These are phyloP conservation scores for Hyposoter didymator DNA, from an alignment of 2,888 invertebrate species.

Conservation along the genomic window DNA sequence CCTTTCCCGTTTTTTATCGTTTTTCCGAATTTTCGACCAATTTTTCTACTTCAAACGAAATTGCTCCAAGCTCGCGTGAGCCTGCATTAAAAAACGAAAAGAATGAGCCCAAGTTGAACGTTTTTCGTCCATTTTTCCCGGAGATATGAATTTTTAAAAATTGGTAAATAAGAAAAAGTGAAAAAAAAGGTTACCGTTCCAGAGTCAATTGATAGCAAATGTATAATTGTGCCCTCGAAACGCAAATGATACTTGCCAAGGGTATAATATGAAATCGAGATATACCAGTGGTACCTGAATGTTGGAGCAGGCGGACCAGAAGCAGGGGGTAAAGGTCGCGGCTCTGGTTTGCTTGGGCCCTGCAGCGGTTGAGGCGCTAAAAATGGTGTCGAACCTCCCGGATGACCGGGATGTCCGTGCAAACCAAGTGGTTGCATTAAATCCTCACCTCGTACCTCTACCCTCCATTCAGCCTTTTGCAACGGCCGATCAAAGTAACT, in stretches of 20 bases:
- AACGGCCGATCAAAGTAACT: constrained; percentile 84
- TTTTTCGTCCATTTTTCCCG: too few species aligned
- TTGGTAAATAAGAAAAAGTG: too few species aligned
- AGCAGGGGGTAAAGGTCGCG: constrained; percentile 84
- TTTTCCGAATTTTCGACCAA: too few species aligned
- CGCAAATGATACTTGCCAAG: constrained; percentile 66
- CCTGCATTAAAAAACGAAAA: too few species aligned
- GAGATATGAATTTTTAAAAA: too few species aligned
- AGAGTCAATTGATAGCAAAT: constrained; percentile 56
- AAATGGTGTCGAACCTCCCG: constrained; percentile 84
- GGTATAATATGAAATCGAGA: constrained; percentile 75
- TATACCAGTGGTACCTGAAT: constrained; percentile 90
- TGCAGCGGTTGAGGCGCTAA: constrained; percentile 84
- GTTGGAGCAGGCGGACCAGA: constrained; percentile 89
- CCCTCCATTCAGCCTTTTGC: constrained; percentile 84
- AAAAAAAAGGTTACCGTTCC: too few species aligned
- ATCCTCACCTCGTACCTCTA: constrained; percentile 83
- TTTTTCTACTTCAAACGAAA: too few species aligned
- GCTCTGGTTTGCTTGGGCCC: constrained; percentile 85
- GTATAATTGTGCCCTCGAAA: constrained; percentile 66
- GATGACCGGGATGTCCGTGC: constrained; percentile 82
- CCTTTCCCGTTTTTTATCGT: too few species aligned
- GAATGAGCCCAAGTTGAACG: too few species aligned
- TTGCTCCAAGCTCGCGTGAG: too few species aligned
- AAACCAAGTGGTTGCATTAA: constrained; percentile 80